These are phyloP conservation scores for Holothuria glaberrima DNA, from an alignment of 35 echinoderm and acorn worm species.

Conservation along the genomic window DNA sequence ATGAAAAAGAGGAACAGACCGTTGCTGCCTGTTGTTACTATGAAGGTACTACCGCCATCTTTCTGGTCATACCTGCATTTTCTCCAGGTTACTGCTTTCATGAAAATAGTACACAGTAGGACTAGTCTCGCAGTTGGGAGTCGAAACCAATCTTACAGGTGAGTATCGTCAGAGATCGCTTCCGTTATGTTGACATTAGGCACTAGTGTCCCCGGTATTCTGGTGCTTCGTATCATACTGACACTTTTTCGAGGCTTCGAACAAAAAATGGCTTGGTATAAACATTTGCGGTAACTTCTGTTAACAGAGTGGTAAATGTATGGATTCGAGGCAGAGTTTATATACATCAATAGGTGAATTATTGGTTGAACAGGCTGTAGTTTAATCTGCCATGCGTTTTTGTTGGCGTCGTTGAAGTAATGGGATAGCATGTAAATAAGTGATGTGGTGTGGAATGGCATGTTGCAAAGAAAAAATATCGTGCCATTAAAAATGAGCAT, in stretches of 20 bases:
- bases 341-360: slow-evolving; percentile 33
- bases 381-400: neutral
- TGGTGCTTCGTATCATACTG: neutral
- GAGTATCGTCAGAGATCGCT: neutral
- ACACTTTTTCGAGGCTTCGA: neutral
- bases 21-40: too few species aligned
- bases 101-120: too few species aligned
- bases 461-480: slow-evolving; percentile 62
- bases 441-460: slow-evolving; percentile 29
- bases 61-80: too few species aligned
- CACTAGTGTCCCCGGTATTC: neutral
- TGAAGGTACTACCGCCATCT: too few species aligned
- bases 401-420: neutral
- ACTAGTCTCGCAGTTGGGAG: too few species aligned
- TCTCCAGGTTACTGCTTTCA: too few species aligned
- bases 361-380: neutral
- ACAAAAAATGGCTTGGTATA: slow-evolving; percentile 29
- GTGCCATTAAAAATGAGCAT: slow-evolving; percentile 54
- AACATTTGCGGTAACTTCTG: slow-evolving; percentile 48
- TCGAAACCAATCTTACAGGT: too few species aligned
- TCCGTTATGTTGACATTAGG: neutral
- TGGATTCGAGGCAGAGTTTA: slow-evolving; percentile 66
- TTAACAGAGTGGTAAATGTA: slow-evolving; percentile 51
- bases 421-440: neutral
- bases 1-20: too few species aligned